Evolutionary conservation across 1,140 invertebrate species (phyloP).

Genomic region (Drosophila arizonae): DNA sequence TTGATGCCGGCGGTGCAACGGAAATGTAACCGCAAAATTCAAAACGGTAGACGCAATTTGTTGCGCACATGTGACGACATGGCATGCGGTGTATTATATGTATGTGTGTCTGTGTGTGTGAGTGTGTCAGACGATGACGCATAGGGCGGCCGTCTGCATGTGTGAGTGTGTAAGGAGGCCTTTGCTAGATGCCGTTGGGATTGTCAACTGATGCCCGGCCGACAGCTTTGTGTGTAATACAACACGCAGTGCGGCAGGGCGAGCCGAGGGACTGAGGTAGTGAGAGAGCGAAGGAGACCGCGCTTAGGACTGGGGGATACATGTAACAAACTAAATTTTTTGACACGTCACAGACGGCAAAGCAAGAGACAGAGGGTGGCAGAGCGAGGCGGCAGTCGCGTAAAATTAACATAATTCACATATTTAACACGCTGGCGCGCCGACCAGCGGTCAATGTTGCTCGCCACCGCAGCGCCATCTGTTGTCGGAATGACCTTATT

Average conservation of each 20-base stretch:
- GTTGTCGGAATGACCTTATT: constrained; percentile 55
- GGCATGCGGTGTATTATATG: constrained; percentile 31
- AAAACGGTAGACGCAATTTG: constrained; percentile 79
- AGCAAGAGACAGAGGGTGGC: neutral
- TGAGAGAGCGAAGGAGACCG: neutral
- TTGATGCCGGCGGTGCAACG: constrained; percentile 58
- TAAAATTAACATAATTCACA: constrained; percentile 75
- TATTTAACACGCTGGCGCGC: constrained; percentile 70
- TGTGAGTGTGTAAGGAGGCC: constrained; percentile 34
- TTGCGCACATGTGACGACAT: constrained; percentile 72
- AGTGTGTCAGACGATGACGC: constrained; percentile 38
- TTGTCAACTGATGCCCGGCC: constrained; percentile 48
- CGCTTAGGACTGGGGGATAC: neutral
- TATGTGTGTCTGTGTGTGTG: constrained; percentile 29
- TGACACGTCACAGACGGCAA: constrained; percentile 53
- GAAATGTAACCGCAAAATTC: constrained; percentile 80
- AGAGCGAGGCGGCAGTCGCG: neutral
- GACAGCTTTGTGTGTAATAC: constrained; percentile 68
- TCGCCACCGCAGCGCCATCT: constrained; percentile 49
- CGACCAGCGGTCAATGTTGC: constrained; percentile 50
- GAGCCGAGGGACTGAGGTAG: neutral
- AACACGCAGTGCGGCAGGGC: constrained; percentile 44
- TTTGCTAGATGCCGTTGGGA: constrained; percentile 46
- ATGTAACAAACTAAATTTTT: constrained; percentile 67
- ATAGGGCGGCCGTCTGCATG: constrained; percentile 16